Base-by-base conservation (phyloP, 2,888 invertebrate genomes). In the Eubasilissa splendida region DNA sequence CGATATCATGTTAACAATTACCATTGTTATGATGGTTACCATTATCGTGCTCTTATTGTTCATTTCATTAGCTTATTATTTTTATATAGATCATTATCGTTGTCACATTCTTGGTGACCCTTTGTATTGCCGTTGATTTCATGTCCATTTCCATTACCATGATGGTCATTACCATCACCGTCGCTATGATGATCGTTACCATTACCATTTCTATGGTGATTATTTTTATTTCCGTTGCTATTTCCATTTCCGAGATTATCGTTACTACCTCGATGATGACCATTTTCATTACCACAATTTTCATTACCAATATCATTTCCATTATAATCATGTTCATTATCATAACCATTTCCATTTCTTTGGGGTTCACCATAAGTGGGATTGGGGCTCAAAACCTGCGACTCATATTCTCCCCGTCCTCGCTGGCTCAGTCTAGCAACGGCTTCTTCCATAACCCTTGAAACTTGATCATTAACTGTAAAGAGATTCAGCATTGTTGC, bases 381-480 rank as follows among this genome's bases (percentile, higher is more conserved):
- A 52, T 76, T 76, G 31, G 78, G 77, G 9, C 60, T 65, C n/a
- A 70, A 53, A 10, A 50, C n/a, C 65, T 53, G 77, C 31, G 59
- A 81, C 42, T 80, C 75, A 58, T 83, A 82, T 73, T 80, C 82
- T 56, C 77, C 77, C 42, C 2, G 3, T 22, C 63, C 59, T 68
- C 80, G 60, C 66, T 83, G 79, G 4, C 70, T 77, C 11, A 81
- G 58, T 66, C 53, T 84, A 76, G 84, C 85, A 83, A 84, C 85
- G 66, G 85, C 85, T 63, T 84, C 85, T 71, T 84, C 83, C 86
- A 86, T 85, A 10, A 86, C 87, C 77, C 85, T 86, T 59, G 87
- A 88, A n/a, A 90, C 85, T 14, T 85, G 87, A 59, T 87, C 87
- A 84, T 92, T 92, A 83, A 90, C 86, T 86, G 84, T 90, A 92